A percentile compares a stretch with the other conserved stretches of the same genome.
These are phyloP conservation scores for Alloscopus bannaensis DNA, from an alignment of 2,888 invertebrate species.

Conservation along the genomic window DNA sequence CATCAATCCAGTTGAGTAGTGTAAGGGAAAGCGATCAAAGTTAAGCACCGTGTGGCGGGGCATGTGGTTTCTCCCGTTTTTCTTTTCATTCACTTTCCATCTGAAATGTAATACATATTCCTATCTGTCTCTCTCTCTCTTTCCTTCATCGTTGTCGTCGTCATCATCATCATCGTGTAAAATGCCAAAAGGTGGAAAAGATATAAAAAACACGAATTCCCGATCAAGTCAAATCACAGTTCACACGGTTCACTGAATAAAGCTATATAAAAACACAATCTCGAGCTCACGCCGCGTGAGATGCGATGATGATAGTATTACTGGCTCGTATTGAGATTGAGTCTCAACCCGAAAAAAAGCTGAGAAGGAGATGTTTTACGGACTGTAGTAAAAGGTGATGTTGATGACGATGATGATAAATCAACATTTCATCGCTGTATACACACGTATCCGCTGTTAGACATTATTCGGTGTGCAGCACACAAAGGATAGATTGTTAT, in stretches of 20 bases:
- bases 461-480: not conserved
- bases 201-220: slow-evolving; percentile 55
- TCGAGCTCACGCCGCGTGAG: no score
- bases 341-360: not conserved
- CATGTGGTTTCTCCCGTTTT: slow-evolving; percentile 41
- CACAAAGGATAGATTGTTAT: slow-evolving; percentile 4
- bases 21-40: slow-evolving; percentile 51
- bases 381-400: slow-evolving; percentile 46
- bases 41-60: slow-evolving; percentile 58
- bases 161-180: slow-evolving; percentile 39
- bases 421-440: slow-evolving; percentile 50
- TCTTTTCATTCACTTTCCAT: slow-evolving; percentile 37
- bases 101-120: slow-evolving; percentile 36
- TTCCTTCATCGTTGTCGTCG: slow-evolving; percentile 13
- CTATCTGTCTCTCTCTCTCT: no score
- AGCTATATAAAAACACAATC: slow-evolving; percentile 29
- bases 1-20: slow-evolving; percentile 54
- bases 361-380: slow-evolving; percentile 49
- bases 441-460: slow-evolving; percentile 13
- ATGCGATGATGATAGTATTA: slow-evolving; percentile 9
- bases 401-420: slow-evolving; percentile 58
- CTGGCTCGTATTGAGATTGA: not conserved
- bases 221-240: slow-evolving; percentile 61
- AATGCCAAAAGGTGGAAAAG: slow-evolving; percentile 55
- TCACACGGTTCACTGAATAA: slow-evolving; percentile 57